These are phyloP conservation scores for Sturnus vulgaris DNA, from an alignment of 2,113 vertebrate genomes.

Conservation along the genomic window DNA sequence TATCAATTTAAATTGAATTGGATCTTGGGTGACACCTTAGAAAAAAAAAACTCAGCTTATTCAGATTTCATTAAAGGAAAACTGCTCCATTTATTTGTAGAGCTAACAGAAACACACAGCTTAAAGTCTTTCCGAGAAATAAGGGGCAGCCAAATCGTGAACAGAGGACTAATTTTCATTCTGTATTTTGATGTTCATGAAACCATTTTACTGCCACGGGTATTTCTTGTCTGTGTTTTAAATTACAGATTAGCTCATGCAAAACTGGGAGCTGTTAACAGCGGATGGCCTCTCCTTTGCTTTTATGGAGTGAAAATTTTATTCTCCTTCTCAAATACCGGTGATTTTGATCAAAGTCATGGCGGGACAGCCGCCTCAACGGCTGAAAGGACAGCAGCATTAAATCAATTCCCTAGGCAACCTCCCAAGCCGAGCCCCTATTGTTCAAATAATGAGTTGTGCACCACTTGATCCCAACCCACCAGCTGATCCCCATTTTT, in stretches of 20 bases:
- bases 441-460: conserved; percentile 71
- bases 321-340: background rate
- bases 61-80: background rate
- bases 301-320: background rate
- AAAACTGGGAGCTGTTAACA: background rate
- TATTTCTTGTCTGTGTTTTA: background rate
- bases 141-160: background rate
- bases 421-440: conserved; percentile 49
- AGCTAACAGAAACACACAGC: background rate
- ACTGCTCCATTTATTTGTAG: background rate
- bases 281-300: background rate
- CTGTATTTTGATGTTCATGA: background rate
- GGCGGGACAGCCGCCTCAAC: conserved; percentile 1
- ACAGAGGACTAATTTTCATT: background rate
- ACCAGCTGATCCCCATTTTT: conserved; percentile 64
- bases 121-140: background rate
- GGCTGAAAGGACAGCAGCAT: conserved; percentile 43
- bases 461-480: conserved; percentile 47
- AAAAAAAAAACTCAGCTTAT: background rate
- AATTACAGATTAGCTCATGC: background rate
- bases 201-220: background rate
- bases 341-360: conserved; percentile 55
- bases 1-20: background rate
- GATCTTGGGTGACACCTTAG: background rate
- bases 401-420: conserved; percentile 61